phyloP scores from a whole-genome alignment of 1,140 invertebrate genomes.

The Trichonephila clavata region DNA sequence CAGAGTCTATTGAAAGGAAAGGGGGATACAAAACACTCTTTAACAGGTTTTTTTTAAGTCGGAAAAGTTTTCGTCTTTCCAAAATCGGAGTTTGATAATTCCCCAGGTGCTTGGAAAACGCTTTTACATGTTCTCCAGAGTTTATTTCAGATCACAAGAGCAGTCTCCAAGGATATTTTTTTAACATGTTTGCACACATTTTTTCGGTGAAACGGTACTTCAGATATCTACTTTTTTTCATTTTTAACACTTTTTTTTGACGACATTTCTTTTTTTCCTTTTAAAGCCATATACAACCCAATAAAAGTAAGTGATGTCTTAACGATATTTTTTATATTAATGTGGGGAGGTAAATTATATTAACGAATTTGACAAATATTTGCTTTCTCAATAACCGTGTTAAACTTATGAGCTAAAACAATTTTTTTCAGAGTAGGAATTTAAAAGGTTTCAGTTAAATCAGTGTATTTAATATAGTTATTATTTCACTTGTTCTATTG shows the following conservation, averaged over 20 bases:
- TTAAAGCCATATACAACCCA: not conserved
- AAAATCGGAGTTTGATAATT: conserved; percentile 39
- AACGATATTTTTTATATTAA: not conserved
- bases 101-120: conserved; percentile 3
- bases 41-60: not conserved
- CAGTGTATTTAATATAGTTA: no score
- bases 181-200: conserved; percentile 28
- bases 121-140: conserved; percentile 58
- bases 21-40: conserved; percentile 21
- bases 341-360: not conserved
- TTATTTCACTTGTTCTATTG: no score
- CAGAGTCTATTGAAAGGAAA: not conserved
- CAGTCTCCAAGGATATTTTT: conserved; percentile 25
- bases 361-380: not conserved
- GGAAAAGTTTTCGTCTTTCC: conserved; percentile 26
- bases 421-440: not conserved
- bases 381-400: not conserved
- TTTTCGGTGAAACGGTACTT: conserved; percentile 1
- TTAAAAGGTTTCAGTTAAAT: not conserved
- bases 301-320: conserved; percentile 41
- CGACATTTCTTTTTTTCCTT: not conserved
- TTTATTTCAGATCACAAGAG: conserved; percentile 39
- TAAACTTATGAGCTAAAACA: not conserved
- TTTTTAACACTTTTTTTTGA: not conserved
- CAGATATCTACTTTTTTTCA: not conserved